Percentiles rank a stretch among this genome's conserved stretches.
Conservation (phyloP, 2,113 vertebrate genomes). For the Butorides virescens region DNA sequence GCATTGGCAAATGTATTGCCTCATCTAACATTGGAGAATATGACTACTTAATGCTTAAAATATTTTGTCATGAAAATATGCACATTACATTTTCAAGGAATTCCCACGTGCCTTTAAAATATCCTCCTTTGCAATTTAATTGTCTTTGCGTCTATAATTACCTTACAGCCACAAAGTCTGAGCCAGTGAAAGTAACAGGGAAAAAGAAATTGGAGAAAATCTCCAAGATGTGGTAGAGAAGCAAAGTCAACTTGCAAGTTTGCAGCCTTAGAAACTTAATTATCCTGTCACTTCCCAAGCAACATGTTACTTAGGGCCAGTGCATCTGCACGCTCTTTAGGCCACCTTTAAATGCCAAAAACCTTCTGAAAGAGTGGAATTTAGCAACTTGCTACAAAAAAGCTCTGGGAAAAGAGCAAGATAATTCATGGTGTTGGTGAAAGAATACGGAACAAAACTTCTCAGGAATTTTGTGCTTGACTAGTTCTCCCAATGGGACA, state of each 20-base stretch:
- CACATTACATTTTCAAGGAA: not conserved
- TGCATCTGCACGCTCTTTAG: not conserved
- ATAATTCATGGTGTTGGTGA: not conserved
- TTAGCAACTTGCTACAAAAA: not conserved
- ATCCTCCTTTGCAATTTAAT: not conserved
- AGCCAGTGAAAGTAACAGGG: not conserved
- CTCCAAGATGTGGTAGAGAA: not conserved
- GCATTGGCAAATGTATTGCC: not conserved
- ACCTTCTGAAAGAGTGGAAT: not conserved
- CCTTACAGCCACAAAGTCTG: not conserved
- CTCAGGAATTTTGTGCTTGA: not conserved
- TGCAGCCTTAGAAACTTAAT: not conserved
- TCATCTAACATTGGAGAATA: not conserved
- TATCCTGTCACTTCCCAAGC: not conserved
- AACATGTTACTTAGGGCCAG: not conserved
- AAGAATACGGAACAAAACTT: not conserved
- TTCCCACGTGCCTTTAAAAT: not conserved
- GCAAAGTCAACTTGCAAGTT: not conserved
- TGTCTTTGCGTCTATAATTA: not conserved
- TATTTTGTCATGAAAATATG: not conserved
- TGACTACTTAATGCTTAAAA: not conserved
- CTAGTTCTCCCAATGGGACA: not conserved
- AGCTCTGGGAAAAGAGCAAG: not conserved
- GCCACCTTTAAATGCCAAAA: not conserved
- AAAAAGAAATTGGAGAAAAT: not conserved